These are phyloP conservation scores for Perizoma flavofasciatum DNA, from an alignment of 2,888 invertebrate genomes.

Conservation along the genomic window DNA sequence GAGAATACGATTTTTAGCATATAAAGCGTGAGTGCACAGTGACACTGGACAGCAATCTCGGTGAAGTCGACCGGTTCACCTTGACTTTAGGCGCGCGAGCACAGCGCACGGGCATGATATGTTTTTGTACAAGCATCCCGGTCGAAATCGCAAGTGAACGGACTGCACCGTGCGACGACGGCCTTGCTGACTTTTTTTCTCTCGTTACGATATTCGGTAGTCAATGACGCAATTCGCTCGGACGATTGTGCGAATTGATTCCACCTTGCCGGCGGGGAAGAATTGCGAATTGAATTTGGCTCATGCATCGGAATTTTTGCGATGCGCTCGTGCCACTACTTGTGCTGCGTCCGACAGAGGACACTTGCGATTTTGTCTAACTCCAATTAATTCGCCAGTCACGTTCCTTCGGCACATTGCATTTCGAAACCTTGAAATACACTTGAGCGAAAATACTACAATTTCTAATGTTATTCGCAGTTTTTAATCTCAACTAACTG, in stretches of 20 bases:
- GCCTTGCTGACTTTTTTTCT: constrained; percentile 71
- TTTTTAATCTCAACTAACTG: constrained; percentile 7
- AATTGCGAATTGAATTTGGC: constrained; percentile 63
- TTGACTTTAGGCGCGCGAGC: constrained; percentile 69
- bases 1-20: constrained; percentile 11
- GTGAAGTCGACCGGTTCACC: constrained; percentile 64
- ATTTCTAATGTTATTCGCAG: constrained; percentile 17
- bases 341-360: constrained; percentile 33
- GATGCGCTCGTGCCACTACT: constrained; percentile 40
- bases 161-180: constrained; percentile 65
- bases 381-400: constrained; percentile 36
- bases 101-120: constrained; percentile 41
- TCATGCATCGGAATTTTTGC: constrained; percentile 48
- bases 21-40: constrained; percentile 23
- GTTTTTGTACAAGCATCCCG: constrained; percentile 55
- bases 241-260: constrained; percentile 66
- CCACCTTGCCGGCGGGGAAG: constrained; percentile 55
- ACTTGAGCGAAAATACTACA: constrained; percentile 13
- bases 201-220: constrained; percentile 67
- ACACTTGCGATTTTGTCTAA: constrained; percentile 40
- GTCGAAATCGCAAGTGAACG: constrained; percentile 79
- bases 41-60: constrained; percentile 33
- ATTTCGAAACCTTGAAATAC: constrained; percentile 44
- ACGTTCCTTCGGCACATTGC: constrained; percentile 42
- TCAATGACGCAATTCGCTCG: constrained; percentile 69